A percentile compares a stretch with the other conserved stretches of the same genome.
phyloP scores from a whole-genome alignment of 2,888 invertebrate genomes.

The Machimus rusticus region DNA sequence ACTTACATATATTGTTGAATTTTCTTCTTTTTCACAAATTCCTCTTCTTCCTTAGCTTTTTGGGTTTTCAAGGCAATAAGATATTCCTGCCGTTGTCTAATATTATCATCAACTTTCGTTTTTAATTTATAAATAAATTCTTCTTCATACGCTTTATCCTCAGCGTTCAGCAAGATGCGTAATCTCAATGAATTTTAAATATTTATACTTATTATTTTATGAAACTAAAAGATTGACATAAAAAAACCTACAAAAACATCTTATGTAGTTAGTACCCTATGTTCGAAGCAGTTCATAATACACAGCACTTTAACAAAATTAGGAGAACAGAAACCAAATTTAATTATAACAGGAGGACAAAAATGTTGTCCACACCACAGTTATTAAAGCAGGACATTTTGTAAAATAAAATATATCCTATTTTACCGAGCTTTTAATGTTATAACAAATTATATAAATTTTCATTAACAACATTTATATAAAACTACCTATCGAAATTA shows the following conservation, averaged over 20 bases:
- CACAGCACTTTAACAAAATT: too few species aligned
- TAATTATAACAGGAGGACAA: too few species aligned
- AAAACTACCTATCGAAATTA: too few species aligned
- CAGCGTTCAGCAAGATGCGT: not conserved
- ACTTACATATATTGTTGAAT: constrained; percentile 43
- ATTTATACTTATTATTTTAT: not conserved
- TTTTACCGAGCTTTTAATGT: too few species aligned
- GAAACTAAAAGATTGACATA: not conserved
- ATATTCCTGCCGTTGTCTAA: not conserved
- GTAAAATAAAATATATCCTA: too few species aligned
- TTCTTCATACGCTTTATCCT: constrained; percentile 24
- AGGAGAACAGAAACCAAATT: too few species aligned
- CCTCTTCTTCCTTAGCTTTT: constrained; percentile 14
- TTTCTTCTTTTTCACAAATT: constrained; percentile 39
- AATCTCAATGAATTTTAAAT: not conserved
- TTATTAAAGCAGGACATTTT: too few species aligned
- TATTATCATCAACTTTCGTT: constrained; percentile 2
- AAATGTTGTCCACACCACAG: too few species aligned
- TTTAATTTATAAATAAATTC: constrained; percentile 37
- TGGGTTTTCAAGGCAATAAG: constrained; percentile 24
- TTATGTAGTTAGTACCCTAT: too few species aligned
- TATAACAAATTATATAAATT: too few species aligned
- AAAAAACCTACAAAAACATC: not conserved
- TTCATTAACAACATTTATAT: too few species aligned
- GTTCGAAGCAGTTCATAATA: too few species aligned